A percentile compares a stretch with the other conserved stretches of the same genome.
These are phyloP conservation scores for Ephydatia muelleri DNA, from an alignment of 37 sponge, comb jelly and placozoan species.

Conservation along the genomic window DNA sequence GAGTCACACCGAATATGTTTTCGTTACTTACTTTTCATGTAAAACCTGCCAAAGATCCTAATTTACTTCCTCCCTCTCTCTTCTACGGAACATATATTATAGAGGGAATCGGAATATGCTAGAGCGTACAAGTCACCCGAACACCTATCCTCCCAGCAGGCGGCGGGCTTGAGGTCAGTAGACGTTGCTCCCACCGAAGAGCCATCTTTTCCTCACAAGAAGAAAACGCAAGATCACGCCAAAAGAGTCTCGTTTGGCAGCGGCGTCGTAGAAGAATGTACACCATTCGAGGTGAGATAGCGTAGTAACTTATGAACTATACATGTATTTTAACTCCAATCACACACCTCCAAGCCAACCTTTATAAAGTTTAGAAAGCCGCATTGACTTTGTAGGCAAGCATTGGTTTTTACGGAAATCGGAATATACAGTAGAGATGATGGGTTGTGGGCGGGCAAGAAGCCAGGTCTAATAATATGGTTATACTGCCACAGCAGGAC, in stretches of 20 bases:
- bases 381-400: no score
- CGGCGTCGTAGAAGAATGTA: not conserved
- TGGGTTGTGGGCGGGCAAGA: not conserved
- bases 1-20: no score
- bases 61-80: no score
- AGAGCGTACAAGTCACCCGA: not conserved
- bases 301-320: no score
- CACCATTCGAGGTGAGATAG: not conserved
- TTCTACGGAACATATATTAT: no score
- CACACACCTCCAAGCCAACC: no score
- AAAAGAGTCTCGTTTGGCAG: not conserved
- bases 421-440: no score
- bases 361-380: no score
- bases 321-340: constrained; percentile 10
- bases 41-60: no score
- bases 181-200: constrained; percentile 31
- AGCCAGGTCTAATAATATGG: not conserved
- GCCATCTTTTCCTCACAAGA: constrained; percentile 47
- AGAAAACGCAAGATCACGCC: not conserved
- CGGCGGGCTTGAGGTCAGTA: constrained; percentile 52
- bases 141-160: not conserved
- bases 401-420: no score
- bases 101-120: no score
- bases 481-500: constrained; percentile 4
- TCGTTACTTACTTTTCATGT: no score